Base-by-base conservation (phyloP, 2,113 vertebrate species). In the Sciurus niger region DNA sequence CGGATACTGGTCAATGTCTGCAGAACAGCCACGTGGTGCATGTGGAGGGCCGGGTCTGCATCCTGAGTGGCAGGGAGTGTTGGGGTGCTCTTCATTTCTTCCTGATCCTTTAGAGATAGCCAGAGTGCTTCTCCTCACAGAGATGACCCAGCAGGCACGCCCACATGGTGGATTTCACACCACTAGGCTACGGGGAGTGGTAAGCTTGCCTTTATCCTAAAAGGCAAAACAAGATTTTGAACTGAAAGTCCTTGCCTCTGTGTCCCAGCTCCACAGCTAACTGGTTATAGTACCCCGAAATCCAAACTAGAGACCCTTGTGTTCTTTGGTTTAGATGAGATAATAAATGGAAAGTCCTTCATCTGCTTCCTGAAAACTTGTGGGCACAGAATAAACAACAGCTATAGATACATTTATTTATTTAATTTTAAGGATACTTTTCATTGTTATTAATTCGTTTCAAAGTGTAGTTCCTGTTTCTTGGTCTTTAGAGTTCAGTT, bases 281-380 rank as follows among this genome's bases (percentile, higher is more conserved):
- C 32, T 73, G 10, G 40, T 58, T 22, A 48, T n/a, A 24, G 30
- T 34, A 34, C 1, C 8, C 18, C 77, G 63, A 67, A 16, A 70
- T 63, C 67, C 40, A 20, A 93, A 53, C 84, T 9, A n/a, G 37
- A 84, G 18, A 9, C 25, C 4, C 28, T 2, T 18, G 16, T 28
- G 6, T 92, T 85, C 65, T 84, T 93, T 60, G 20, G 17, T 46
- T 40, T 84, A 90, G 90, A 84, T n/a, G 51, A 84, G 72, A 72
- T 60, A 43, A 77, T 40, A 86, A 78, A 90, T 43, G 2, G 25
- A 88, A 82, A 84, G 13, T 2, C 6, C 34, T 80, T 67, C 48
- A 77, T 80, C 25, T 90, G 72, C 18, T 51, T 90, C 67, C 77
- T 84, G 34, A 96, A 70, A 76, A 14, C 5, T 63, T 67, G 76